Percentiles rank a stretch among this genome's conserved stretches.
Conservation (phyloP, 1,140 invertebrate species). For the Xylocopa sonorina region DNA sequence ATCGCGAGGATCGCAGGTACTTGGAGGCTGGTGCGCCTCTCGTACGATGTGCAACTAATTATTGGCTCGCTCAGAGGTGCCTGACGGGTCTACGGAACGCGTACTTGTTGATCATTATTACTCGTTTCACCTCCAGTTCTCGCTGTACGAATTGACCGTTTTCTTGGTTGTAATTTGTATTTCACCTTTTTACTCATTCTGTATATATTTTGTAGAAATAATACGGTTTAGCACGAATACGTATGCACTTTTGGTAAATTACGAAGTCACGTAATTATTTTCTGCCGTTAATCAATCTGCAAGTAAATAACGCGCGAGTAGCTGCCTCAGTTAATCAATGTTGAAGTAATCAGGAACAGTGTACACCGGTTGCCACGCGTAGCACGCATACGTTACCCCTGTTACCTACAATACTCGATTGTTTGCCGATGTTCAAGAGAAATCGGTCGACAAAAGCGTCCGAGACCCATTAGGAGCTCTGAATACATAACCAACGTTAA, state of each 20-base stretch:
- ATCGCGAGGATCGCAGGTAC: not conserved
- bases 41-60: constrained; percentile 21
- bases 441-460: not conserved
- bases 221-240: too few relatives aligned
- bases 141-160: not conserved
- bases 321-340: too few relatives aligned
- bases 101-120: not conserved
- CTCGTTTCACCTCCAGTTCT: not conserved
- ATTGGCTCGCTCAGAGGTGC: not conserved
- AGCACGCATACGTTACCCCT: too few relatives aligned
- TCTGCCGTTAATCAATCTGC: too few relatives aligned
- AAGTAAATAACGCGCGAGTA: too few relatives aligned
- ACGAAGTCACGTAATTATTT: too few relatives aligned
- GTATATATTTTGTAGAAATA: too few relatives aligned
- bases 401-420: not conserved
- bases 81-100: not conserved
- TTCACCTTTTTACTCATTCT: not conserved
- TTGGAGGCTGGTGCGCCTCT: not conserved
- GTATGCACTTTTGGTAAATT: too few relatives aligned
- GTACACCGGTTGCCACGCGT: too few relatives aligned
- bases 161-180: not conserved
- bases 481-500: not conserved
- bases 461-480: not conserved
- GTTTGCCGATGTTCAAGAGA: not conserved
- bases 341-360: too few relatives aligned